Percentiles rank a stretch among this genome's conserved stretches.
Conservation (phyloP, 2,113 vertebrate species). For the Trinectes maculatus region DNA sequence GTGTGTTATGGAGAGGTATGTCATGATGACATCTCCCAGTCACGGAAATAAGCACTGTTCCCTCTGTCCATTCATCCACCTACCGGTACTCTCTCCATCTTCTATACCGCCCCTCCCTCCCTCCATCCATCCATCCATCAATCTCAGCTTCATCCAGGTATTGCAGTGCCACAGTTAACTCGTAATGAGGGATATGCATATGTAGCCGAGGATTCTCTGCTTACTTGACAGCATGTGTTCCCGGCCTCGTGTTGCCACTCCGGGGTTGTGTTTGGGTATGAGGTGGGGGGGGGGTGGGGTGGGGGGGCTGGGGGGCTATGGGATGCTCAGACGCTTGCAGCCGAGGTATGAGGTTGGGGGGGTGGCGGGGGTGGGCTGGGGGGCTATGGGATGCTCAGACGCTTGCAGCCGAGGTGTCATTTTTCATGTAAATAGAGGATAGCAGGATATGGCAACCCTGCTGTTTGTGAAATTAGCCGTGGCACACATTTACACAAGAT, state of each 20-base stretch:
- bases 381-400: constrained; percentile 8
- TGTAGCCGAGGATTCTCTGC: constrained; percentile 23
- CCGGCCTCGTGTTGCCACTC: constrained; percentile 30
- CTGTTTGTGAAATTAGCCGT: constrained; percentile 65
- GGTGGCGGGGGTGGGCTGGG: too few species aligned
- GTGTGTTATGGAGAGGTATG: constrained; percentile 40
- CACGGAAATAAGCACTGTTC: constrained; percentile 38
- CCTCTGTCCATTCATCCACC: constrained; percentile 37
- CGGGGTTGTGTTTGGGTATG: constrained; percentile 31
- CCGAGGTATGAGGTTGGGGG: too few species aligned
- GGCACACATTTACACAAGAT: constrained; percentile 31
- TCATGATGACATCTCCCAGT: constrained; percentile 56
- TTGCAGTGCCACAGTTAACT: constrained; percentile 41
- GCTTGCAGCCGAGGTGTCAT: constrained; percentile 59
- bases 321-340: constrained; percentile 25
- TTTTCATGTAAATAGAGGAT: constrained; percentile 72
- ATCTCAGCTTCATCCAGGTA: constrained; percentile 24
- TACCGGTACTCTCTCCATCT: constrained; percentile 2
- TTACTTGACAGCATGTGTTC: constrained; percentile 56
- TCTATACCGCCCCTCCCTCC: constrained; percentile 6
- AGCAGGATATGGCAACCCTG: constrained; percentile 41
- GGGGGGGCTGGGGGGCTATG: too few species aligned
- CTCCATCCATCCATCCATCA: constrained; percentile 34
- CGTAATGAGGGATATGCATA: constrained; percentile 49
- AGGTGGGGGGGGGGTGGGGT: too few species aligned